Conservation (phyloP, 2,113 vertebrate species). For the Alligator sinensis region DNA sequence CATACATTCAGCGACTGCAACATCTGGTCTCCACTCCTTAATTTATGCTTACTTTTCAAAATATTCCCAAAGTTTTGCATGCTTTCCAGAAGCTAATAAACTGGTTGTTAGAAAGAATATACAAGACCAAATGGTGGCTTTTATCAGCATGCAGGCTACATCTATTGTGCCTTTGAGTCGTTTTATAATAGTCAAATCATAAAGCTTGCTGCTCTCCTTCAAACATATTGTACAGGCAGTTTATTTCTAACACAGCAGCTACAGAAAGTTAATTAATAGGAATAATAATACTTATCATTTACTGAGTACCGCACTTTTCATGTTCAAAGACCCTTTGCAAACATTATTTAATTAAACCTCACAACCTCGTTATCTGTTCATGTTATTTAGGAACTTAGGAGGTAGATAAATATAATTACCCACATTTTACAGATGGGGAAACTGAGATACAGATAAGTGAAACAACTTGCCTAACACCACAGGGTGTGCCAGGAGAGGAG, state of each 20-base stretch:
- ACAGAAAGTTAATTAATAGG: conserved; percentile 45
- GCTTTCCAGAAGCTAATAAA: neutral
- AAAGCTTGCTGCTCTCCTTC: conserved; percentile 20
- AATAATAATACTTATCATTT: conserved; percentile 28
- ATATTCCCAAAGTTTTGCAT: neutral
- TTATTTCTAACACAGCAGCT: neutral
- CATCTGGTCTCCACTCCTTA: neutral
- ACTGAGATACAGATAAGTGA: neutral
- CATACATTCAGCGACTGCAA: neutral
- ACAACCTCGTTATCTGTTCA: neutral
- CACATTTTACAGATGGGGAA: neutral
- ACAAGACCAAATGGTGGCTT: neutral
- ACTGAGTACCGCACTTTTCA: neutral
- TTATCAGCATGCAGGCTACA: neutral
- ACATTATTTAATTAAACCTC: conserved; percentile 21
- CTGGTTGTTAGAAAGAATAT: neutral
- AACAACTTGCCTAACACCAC: neutral
- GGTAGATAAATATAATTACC: conserved; percentile 16
- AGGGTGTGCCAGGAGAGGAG: neutral
- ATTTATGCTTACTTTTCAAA: neutral
- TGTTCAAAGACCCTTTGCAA: conserved; percentile 15
- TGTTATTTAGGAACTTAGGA: neutral
- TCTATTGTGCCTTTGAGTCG: conserved; percentile 9
- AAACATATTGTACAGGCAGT: neutral
- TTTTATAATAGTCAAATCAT: neutral